Evolutionary conservation across 64 coral and sea anemone genomes (phyloP), one percentile per base, ranked within the genome.

Genomic region (Stichodactyla mertensii): DNA sequence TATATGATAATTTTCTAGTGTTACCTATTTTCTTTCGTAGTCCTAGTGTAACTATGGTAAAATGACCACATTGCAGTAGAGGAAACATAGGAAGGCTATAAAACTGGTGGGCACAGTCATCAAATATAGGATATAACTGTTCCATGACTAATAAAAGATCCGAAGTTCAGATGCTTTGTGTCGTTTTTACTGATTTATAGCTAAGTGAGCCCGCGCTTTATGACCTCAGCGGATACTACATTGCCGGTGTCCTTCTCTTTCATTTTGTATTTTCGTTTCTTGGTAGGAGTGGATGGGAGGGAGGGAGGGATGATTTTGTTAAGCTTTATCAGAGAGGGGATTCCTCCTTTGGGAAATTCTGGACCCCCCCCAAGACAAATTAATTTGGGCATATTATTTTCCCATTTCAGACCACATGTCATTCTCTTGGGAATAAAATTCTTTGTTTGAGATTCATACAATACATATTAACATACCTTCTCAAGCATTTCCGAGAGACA

Each of bases 11-110:
- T 22, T 31, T 74, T 74, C 11, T 27, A 66, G 9, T 74, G 55
- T 85, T 85, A 85, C 83, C 83, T 20, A 85, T 61, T 22, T 61
- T 85, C 57, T 24, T 85, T 64, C 83, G 53, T 6, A 85, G 31
- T 61, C 60, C 60, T 61, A 85, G 7, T 5, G 55, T 85, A n/a
- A 85, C 83, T 45, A 85, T 85, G 24, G 23, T 55, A 85, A 85
- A 85, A 59, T 85, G 83, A 31, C 55, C 83, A 64, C 83, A 85
- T 26, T 85, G 56, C 0, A 85, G 24, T 6, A 85, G 55, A 58
- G 83, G 83, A 16, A 85, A 60, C 57, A 85, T 85, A 18, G 83
- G 83, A 62, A 85, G 6, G 51, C 26, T 26, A 9, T 61, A 16
- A 36, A 85, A 85, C 22, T 56, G 83, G 6, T 57, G 51, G 10